phyloP scores from a whole-genome alignment of 2,113 vertebrate species.

The Burhinus bistriatus region DNA sequence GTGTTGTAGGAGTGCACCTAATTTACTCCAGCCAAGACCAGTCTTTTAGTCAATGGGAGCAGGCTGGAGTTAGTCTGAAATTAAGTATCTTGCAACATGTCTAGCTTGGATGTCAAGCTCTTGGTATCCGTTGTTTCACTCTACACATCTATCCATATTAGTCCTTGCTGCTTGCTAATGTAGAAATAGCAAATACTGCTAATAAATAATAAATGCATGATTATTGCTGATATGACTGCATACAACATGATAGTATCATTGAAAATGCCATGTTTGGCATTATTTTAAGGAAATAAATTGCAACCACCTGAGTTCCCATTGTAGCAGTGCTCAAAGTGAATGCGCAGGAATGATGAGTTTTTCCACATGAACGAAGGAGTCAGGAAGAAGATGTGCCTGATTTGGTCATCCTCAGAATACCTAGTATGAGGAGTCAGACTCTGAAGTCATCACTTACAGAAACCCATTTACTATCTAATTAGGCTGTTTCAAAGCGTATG shows the following conservation, averaged over 20 bases:
- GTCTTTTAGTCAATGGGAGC: not conserved
- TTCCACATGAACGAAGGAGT: not conserved
- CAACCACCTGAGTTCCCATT: not conserved
- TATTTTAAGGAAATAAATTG: not conserved
- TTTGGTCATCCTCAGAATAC: not conserved
- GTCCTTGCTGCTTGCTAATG: not conserved
- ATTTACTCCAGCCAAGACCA: not conserved
- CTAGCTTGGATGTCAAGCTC: not conserved
- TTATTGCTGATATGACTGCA: not conserved
- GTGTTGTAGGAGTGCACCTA: not conserved
- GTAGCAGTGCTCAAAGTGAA: not conserved
- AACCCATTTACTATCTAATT: not conserved
- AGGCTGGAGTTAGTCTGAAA: not conserved
- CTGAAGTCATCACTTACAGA: not conserved
- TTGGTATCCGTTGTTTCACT: rapidly evolving
- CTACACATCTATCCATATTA: not conserved
- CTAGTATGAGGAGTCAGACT: not conserved
- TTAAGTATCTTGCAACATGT: not conserved
- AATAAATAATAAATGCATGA: not conserved
- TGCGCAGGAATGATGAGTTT: not conserved
- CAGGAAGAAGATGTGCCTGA: not conserved
- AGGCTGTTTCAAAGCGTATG: not conserved
- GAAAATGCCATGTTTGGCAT: not conserved
- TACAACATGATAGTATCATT: not conserved
- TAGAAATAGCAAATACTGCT: not conserved